A percentile compares a stretch with the other conserved stretches of the same genome.
Conservation (phyloP, 2,888 invertebrate species). For the Eupithecia centaureata region DNA sequence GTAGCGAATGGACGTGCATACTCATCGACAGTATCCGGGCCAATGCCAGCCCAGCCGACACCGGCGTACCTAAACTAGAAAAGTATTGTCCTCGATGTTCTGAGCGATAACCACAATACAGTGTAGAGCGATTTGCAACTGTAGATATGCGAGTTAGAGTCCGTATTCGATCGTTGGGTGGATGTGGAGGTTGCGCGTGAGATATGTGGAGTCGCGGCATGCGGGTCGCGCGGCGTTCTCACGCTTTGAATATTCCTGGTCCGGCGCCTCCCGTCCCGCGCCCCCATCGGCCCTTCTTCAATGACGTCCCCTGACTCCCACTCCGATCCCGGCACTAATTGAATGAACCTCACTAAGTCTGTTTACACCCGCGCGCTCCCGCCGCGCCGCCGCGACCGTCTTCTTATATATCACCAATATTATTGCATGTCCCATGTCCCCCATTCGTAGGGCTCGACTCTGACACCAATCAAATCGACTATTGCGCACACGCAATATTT, state of each 20-base stretch:
- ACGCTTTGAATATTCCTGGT: conserved; percentile 84
- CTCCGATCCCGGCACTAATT: conserved; percentile 72
- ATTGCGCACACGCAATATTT: conserved; percentile 29
- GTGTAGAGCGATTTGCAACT: conserved; percentile 55
- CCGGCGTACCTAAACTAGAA: conserved; percentile 81
- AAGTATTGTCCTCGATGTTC: conserved; percentile 84
- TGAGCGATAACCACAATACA: conserved; percentile 75
- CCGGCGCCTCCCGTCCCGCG: conserved; percentile 57
- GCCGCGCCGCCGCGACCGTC: conserved; percentile 48
- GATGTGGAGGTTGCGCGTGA: conserved; percentile 80
- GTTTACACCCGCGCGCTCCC: conserved; percentile 63
- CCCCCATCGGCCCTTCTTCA: conserved; percentile 70
- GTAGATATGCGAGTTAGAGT: conserved; percentile 59
- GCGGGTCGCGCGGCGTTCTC: conserved; percentile 83
- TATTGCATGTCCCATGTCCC: conserved; percentile 26
- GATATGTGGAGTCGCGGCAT: conserved; percentile 83
- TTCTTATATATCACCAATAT: conserved; percentile 36
- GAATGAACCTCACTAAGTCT: conserved; percentile 75
- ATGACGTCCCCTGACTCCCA: conserved; percentile 76
- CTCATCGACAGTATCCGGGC: conserved; percentile 80
- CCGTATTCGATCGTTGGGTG: conserved; percentile 50
- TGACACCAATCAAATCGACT: conserved; percentile 37
- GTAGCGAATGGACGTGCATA: conserved; percentile 71
- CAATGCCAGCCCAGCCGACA: conserved; percentile 80
- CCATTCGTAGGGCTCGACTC: conserved; percentile 35